These are phyloP conservation scores for Drosophila orosa DNA, from an alignment of 1,140 invertebrate genomes.

Conservation along the genomic window DNA sequence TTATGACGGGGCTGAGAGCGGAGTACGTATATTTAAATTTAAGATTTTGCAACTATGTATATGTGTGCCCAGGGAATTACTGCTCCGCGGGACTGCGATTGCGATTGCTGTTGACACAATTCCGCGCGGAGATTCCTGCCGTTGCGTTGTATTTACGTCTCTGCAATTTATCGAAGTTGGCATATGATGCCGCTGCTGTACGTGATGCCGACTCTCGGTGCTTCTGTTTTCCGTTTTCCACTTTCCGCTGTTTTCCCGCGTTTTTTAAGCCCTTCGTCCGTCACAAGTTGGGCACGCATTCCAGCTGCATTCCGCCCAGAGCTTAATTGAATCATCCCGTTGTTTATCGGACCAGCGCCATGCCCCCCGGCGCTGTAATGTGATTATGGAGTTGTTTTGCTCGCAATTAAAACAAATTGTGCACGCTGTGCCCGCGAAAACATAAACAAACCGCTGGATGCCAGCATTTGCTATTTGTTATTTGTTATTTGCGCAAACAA, in stretches of 20 bases:
- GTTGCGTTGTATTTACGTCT: conserved; percentile 68
- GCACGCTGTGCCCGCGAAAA: conserved; percentile 16
- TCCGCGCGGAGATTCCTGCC: conserved; percentile 46
- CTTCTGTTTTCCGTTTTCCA: conserved; percentile 24
- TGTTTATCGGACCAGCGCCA: neutral
- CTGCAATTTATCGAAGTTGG: conserved; percentile 68
- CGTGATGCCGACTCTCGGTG: conserved; percentile 30
- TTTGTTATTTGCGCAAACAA: conserved; percentile 26
- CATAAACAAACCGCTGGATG: conserved; percentile 30
- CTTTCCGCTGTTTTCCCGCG: conserved; percentile 11
- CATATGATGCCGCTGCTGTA: conserved; percentile 35
- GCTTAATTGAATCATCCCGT: conserved; percentile 63
- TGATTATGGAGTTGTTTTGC: conserved; percentile 65
- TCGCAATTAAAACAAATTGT: conserved; percentile 68
- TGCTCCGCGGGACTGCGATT: neutral
- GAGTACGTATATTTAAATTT: conserved; percentile 47
- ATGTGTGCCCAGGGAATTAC: conserved; percentile 10
- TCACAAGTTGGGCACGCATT: conserved; percentile 25
- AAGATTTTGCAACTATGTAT: conserved; percentile 25
- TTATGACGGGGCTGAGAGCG: conserved; percentile 43
- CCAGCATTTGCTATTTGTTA: conserved; percentile 7
- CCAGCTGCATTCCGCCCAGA: conserved; percentile 27
- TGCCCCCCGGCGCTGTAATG: conserved; percentile 33
- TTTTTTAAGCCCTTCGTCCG: conserved; percentile 61
- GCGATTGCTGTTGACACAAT: conserved; percentile 73